Evolutionary conservation across 2,113 vertebrate species (phyloP).

Genomic region (Micromys minutus): DNA sequence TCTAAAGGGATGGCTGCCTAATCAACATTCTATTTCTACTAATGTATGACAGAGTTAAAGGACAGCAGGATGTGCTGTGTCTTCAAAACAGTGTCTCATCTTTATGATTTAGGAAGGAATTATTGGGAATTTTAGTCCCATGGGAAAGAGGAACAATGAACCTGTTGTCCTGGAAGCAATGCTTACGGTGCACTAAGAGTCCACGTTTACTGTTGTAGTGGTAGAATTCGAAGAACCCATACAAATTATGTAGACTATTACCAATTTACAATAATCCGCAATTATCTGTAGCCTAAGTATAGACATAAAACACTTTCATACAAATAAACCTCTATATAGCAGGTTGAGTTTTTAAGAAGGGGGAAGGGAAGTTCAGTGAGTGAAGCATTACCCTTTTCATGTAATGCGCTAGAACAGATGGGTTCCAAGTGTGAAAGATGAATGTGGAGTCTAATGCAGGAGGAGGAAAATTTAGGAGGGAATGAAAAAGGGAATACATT

Average conservation of each 20-base stretch:
- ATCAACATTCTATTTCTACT: neutral
- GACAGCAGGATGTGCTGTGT: neutral
- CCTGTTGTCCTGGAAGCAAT: neutral
- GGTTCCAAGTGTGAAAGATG: neutral
- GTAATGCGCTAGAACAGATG: neutral
- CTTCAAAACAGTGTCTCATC: neutral
- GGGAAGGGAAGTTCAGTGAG: neutral
- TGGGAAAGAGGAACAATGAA: neutral
- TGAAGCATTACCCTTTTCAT: neutral
- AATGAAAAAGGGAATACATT: neutral
- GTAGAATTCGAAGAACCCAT: neutral
- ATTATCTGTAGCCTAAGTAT: neutral
- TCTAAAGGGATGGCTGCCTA: neutral
- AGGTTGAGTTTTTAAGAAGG: neutral
- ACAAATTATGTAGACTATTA: neutral
- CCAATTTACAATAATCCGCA: neutral
- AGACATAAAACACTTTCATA: neutral
- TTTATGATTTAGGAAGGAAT: slow-evolving; percentile 10
- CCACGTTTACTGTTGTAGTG: neutral
- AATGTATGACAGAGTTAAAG: neutral
- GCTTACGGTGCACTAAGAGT: neutral
- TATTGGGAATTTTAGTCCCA: neutral
- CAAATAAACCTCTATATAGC: neutral
- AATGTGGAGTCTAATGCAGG: neutral
- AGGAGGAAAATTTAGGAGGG: neutral